phyloP scores from a whole-genome alignment of 2,797 vertebrate genomes.

The Capromys pilorides region DNA sequence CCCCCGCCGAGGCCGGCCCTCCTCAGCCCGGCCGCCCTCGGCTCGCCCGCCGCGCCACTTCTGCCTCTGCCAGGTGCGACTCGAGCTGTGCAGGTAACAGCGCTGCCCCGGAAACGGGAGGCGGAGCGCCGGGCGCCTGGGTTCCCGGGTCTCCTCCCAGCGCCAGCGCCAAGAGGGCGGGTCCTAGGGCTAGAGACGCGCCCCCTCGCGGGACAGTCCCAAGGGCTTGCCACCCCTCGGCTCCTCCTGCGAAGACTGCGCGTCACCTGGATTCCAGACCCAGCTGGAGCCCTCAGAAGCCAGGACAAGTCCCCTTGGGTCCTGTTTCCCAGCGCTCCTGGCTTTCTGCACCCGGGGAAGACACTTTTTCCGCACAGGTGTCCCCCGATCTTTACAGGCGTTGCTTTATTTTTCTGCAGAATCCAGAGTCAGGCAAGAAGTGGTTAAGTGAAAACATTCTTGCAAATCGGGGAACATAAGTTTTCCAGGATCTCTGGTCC shows the following conservation, averaged over 20 bases:
- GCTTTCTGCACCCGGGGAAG: neutral
- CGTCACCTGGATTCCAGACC: neutral
- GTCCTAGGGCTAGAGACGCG: conserved; percentile 67
- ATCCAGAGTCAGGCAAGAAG: conserved; percentile 65
- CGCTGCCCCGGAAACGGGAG: conserved; percentile 75
- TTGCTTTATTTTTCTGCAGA: neutral
- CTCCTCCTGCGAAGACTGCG: neutral
- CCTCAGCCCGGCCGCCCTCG: neutral
- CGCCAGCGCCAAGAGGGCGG: conserved; percentile 68
- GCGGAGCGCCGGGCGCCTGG: conserved; percentile 67
- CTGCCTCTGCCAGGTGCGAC: conserved; percentile 86
- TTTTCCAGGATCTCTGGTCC: conserved; percentile 75
- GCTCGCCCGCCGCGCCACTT: neutral
- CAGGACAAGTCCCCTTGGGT: neutral
- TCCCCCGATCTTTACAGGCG: neutral
- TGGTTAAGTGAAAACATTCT: conserved; percentile 75
- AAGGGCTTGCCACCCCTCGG: neutral
- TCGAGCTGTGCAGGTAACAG: conserved; percentile 84
- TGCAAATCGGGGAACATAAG: conserved; percentile 75
- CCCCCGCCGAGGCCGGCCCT: conserved; percentile 34
- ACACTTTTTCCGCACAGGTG: conserved; percentile 15
- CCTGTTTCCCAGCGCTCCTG: neutral
- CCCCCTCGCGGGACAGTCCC: conserved; percentile 78
- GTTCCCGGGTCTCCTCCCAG: conserved; percentile 74
- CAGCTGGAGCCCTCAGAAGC: neutral